A percentile compares a stretch with the other conserved stretches of the same genome.
Evolutionary conservation across 1,140 invertebrate genomes (phyloP).

Genomic region (Penaeus japonicus): DNA sequence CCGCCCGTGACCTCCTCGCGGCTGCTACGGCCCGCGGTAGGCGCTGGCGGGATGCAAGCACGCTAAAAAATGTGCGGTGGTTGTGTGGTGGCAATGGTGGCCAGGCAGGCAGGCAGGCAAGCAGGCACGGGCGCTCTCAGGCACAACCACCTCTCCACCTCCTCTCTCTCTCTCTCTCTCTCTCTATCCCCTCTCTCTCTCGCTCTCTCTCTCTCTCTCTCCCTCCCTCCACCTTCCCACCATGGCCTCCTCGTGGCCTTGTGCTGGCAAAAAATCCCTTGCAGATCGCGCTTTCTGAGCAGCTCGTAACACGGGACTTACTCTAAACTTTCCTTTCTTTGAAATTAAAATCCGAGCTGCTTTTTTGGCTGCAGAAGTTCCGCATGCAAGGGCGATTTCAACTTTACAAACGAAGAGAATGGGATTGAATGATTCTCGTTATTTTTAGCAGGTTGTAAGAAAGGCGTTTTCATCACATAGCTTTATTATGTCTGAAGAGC

Average conservation of each 20-base stretch:
- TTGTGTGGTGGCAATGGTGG: constrained; percentile 22
- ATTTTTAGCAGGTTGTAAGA: too few species aligned
- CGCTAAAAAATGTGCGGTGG: background rate
- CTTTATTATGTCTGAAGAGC: too few species aligned
- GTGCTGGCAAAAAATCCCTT: background rate
- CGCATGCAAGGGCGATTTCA: too few species aligned
- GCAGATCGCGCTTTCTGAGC: too few species aligned
- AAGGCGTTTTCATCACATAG: too few species aligned
- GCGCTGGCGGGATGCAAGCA: background rate
- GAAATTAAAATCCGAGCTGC: too few species aligned
- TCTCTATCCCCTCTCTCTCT: background rate
- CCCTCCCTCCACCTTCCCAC: background rate
- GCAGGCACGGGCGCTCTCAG: background rate
- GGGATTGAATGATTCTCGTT: too few species aligned
- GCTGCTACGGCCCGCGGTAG: background rate
- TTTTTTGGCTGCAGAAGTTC: too few species aligned
- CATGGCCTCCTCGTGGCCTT: background rate
- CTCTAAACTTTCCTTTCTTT: too few species aligned
- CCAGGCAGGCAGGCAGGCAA: constrained; percentile 31
- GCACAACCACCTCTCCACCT: constrained; percentile 2
- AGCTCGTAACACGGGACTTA: too few species aligned
- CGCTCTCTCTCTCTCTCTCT: too few species aligned
- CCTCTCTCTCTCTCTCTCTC: background rate
- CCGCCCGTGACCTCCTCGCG: background rate
- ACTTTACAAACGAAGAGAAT: too few species aligned